Evolutionary conservation across 2,113 vertebrate species (phyloP).

Genomic region (Larimichthys polyactis): DNA sequence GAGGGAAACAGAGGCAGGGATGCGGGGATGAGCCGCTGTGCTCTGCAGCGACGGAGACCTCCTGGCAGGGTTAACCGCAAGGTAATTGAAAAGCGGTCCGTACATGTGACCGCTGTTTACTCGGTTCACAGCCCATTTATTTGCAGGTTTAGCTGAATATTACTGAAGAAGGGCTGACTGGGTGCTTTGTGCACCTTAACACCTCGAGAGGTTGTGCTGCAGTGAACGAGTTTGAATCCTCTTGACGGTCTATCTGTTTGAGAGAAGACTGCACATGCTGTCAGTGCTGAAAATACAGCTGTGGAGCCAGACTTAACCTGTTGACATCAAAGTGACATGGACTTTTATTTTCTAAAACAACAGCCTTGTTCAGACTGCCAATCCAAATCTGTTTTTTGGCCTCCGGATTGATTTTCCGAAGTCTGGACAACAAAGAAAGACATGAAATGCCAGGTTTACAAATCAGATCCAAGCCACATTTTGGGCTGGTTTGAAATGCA

Average conservation of each 20-base stretch:
- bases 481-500: too few species aligned
- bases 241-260: conserved; percentile 27
- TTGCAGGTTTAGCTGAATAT: conserved; percentile 76
- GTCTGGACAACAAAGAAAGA: too few species aligned
- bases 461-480: too few species aligned
- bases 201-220: conserved; percentile 49
- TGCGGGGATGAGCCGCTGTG: conserved; percentile 52
- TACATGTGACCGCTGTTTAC: conserved; percentile 78
- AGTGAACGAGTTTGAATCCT: conserved; percentile 36
- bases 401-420: too few species aligned
- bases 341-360: background rate
- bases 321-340: background rate
- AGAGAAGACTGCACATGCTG: conserved; percentile 13
- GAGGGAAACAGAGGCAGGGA: conserved; percentile 21
- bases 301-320: background rate
- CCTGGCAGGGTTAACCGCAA: conserved; percentile 72
- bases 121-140: conserved; percentile 80
- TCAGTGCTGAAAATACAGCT: conserved; percentile 2
- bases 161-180: conserved; percentile 73
- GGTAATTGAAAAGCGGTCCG: conserved; percentile 78
- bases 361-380: too few species aligned
- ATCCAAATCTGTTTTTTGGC: too few species aligned
- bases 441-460: too few species aligned
- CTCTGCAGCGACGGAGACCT: conserved; percentile 64
- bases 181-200: conserved; percentile 60